Evolutionary conservation across 2,888 invertebrate species (phyloP).

Genomic region (Eilema depressum): DNA sequence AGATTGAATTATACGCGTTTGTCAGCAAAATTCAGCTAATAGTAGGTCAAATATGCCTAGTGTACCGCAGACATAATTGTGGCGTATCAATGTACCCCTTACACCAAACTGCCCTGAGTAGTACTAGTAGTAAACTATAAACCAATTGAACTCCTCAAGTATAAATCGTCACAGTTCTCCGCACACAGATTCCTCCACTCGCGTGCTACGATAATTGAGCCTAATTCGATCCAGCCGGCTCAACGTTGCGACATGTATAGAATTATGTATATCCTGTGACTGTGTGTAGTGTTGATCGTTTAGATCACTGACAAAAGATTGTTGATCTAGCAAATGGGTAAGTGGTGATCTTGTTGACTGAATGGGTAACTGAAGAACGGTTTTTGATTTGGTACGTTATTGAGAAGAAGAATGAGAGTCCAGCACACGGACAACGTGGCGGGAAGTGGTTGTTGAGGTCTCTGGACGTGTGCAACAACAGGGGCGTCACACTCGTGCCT

Average conservation of each 20-base stretch:
- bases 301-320: neutral
- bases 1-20: too few relatives aligned
- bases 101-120: neutral
- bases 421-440: too few relatives aligned
- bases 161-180: slow-evolving; percentile 30
- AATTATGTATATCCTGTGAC: slow-evolving; percentile 45
- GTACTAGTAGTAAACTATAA: neutral
- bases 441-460: too few relatives aligned
- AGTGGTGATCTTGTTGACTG: neutral
- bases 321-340: neutral
- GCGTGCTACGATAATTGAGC: slow-evolving; percentile 61
- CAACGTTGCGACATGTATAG: slow-evolving; percentile 43
- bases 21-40: too few relatives aligned
- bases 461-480: too few relatives aligned
- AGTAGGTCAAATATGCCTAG: too few relatives aligned
- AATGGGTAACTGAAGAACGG: neutral
- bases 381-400: too few relatives aligned
- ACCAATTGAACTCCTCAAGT: neutral
- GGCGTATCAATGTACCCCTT: neutral
- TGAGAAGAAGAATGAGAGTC: too few relatives aligned
- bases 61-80: neutral
- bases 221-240: slow-evolving; percentile 59
- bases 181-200: slow-evolving; percentile 51
- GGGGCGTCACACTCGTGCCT: too few relatives aligned
- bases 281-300: neutral